Percentiles rank a stretch among this genome's conserved stretches.
These are phyloP conservation scores for Tragulus kanchil DNA, from an alignment of 2,113 vertebrate genomes.

Conservation along the genomic window DNA sequence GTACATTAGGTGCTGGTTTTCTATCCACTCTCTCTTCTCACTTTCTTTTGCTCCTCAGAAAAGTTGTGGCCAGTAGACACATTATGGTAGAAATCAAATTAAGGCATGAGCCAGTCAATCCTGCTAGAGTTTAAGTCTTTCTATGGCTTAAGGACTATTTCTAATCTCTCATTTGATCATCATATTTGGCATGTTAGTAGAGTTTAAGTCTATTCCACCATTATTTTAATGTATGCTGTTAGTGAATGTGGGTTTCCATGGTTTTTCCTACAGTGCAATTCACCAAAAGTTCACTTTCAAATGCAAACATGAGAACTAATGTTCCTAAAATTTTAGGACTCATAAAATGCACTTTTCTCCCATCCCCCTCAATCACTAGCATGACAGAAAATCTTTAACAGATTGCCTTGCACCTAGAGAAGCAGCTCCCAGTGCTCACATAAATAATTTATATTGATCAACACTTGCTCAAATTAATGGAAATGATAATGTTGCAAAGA, in stretches of 20 bases:
- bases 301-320: not conserved
- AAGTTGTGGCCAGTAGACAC: not conserved
- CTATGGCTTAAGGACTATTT: not conserved
- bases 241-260: not conserved
- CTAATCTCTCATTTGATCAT: slow-evolving; percentile 6
- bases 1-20: not conserved
- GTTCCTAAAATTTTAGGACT: slow-evolving; percentile 24
- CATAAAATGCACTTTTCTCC: not conserved
- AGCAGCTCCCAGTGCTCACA: not conserved
- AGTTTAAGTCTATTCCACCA: not conserved
- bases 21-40: not conserved
- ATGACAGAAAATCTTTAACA: slow-evolving; percentile 43
- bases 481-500: slow-evolving; percentile 48
- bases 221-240: slow-evolving; percentile 25
- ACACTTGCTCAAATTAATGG: slow-evolving; percentile 65
- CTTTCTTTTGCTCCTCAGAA: not conserved
- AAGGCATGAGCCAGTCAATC: not conserved
- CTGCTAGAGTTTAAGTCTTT: not conserved
- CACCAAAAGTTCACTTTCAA: slow-evolving; percentile 55
- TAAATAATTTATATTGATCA: slow-evolving; percentile 70
- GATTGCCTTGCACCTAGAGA: slow-evolving; percentile 37
- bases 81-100: not conserved
- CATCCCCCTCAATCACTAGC: not conserved
- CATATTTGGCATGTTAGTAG: not conserved
- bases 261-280: slow-evolving; percentile 18